phyloP scores from a whole-genome alignment of 2,797 vertebrate species.

The Manis crassicaudata region DNA sequence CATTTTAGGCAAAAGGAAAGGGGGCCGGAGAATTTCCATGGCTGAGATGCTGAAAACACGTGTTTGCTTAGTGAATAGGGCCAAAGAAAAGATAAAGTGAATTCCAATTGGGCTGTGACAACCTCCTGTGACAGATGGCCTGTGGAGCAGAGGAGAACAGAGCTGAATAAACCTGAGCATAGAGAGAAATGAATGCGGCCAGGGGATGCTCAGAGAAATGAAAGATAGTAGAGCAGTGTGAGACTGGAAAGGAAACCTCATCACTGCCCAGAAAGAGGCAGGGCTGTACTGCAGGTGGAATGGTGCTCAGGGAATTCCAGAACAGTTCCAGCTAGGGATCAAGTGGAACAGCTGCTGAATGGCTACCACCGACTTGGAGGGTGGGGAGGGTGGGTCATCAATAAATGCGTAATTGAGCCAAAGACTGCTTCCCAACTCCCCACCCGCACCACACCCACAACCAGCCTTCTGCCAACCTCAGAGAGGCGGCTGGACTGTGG shows the following conservation, averaged over 20 bases:
- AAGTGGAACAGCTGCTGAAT: neutral
- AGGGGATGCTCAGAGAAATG: neutral
- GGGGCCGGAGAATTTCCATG: neutral
- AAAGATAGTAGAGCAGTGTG: neutral
- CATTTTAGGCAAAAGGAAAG: slow-evolving; percentile 14
- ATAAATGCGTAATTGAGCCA: neutral
- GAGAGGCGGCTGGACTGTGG: neutral
- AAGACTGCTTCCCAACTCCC: neutral
- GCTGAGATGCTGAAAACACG: slow-evolving; percentile 25
- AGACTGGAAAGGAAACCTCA: neutral
- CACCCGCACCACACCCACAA: too few relatives aligned
- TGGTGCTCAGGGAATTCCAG: neutral
- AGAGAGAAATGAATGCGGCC: slow-evolving; percentile 23
- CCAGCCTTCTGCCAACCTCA: neutral
- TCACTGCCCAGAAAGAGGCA: neutral
- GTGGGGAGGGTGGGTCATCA: neutral
- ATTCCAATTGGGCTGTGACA: slow-evolving; percentile 58
- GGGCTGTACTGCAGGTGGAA: neutral
- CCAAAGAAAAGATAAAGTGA: slow-evolving; percentile 57
- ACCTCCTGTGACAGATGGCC: slow-evolving; percentile 58
- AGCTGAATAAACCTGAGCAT: slow-evolving; percentile 48
- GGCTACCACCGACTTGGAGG: neutral
- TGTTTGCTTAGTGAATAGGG: slow-evolving; percentile 43
- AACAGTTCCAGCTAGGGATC: neutral
- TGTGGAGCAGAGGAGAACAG: slow-evolving; percentile 44